These are phyloP conservation scores for Apocheima hispidaria DNA, from an alignment of 2,888 invertebrate genomes.

Conservation along the genomic window DNA sequence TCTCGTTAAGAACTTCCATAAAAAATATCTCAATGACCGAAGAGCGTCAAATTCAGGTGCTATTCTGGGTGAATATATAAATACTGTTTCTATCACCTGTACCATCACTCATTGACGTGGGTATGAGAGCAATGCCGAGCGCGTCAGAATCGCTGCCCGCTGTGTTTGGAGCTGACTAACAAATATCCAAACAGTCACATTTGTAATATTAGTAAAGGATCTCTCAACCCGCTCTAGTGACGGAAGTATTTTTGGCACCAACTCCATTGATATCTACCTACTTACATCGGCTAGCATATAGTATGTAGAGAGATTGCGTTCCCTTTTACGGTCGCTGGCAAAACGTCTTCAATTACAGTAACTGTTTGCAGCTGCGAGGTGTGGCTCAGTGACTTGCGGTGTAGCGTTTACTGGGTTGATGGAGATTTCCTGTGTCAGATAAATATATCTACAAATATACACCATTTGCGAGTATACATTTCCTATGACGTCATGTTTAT, in stretches of 20 bases:
- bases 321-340: slow-evolving; percentile 31
- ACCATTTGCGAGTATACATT: slow-evolving; percentile 5
- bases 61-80: no score
- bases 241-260: slow-evolving; percentile 19
- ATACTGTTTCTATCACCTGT: not conserved
- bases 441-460: slow-evolving; percentile 16
- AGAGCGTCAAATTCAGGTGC: no score
- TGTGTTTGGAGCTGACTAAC: not conserved
- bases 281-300: not conserved
- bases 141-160: not conserved
- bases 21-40: no score
- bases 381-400: slow-evolving; percentile 5
- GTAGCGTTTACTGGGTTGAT: slow-evolving; percentile 20
- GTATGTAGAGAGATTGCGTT: slow-evolving; percentile 4
- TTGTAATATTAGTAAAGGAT: slow-evolving; percentile 3
- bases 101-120: not conserved
- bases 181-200: not conserved
- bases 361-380: slow-evolving; percentile 10
- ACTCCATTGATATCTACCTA: slow-evolving; percentile 13
- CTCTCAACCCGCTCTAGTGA: not conserved
- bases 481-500: slow-evolving; percentile 16
- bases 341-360: slow-evolving; percentile 17
- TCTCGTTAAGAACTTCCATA: no score
- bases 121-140: not conserved
- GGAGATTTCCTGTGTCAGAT: slow-evolving; percentile 27